Percentiles rank a stretch among this genome's conserved stretches.
Conservation (phyloP, 2,113 vertebrate genomes). For the Ploceus nigricollis region DNA sequence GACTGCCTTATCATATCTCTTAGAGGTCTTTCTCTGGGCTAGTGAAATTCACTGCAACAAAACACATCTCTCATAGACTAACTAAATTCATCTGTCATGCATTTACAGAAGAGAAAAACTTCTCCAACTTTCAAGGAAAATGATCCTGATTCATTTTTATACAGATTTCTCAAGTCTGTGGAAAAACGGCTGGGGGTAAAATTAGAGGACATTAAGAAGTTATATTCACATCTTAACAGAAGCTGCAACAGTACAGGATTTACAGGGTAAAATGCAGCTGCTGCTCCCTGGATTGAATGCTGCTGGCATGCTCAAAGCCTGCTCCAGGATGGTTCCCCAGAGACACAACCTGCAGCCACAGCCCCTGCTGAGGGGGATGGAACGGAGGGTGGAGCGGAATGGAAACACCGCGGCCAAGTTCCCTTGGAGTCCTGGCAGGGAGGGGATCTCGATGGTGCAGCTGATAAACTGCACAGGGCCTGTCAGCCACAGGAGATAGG, state of each 20-base stretch:
- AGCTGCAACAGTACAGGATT: not conserved
- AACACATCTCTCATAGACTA: not conserved
- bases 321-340: not conserved
- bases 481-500: not conserved
- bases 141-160: not conserved
- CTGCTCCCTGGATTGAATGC: not conserved
- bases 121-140: not conserved
- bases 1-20: not conserved
- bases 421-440: not conserved
- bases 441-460: not conserved
- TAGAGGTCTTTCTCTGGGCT: not conserved
- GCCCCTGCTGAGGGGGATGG: not conserved
- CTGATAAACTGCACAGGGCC: not conserved
- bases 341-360: not conserved
- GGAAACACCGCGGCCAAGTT: accelerated
- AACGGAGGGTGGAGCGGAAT: accelerated
- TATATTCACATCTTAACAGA: not conserved
- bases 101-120: not conserved
- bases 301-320: not conserved
- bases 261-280: not conserved
- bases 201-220: not conserved
- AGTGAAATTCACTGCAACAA: not conserved
- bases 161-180: not conserved
- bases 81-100: not conserved
- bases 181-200: not conserved